Percentiles rank a stretch among this genome's conserved stretches.
These are phyloP conservation scores for Dioctria linearis DNA, from an alignment of 2,888 invertebrate genomes.

Conservation along the genomic window DNA sequence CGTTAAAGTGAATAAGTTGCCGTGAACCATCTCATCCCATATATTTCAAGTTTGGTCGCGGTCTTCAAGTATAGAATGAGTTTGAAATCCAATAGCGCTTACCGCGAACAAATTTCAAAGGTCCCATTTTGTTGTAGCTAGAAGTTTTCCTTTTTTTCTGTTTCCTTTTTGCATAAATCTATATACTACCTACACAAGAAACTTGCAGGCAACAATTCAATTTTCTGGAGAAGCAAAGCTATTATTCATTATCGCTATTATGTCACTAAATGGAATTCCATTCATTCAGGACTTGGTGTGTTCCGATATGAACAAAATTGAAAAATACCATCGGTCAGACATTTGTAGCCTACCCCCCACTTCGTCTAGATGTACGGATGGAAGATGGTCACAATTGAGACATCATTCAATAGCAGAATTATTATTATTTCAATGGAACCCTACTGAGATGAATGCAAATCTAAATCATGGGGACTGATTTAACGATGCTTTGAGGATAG, in stretches of 20 bases:
- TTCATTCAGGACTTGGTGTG: not conserved
- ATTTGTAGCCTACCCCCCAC: not conserved
- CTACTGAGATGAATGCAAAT: conserved; percentile 41
- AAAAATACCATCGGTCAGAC: conserved; percentile 14
- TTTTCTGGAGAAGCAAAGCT: not conserved
- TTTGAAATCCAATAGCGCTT: conserved; percentile 35
- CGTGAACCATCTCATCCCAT: not conserved
- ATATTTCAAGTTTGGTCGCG: conserved; percentile 3
- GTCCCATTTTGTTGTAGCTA: not conserved
- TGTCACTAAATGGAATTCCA: not conserved
- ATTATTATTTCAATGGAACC: conserved; percentile 17
- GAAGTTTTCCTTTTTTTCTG: not conserved
- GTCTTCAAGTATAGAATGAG: conserved; percentile 26
- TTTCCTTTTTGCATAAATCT: no score
- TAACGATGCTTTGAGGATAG: conserved; percentile 2
- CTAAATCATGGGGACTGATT: not conserved
- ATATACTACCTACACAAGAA: not conserved
- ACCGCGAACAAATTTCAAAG: not conserved
- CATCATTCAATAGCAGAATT: not conserved
- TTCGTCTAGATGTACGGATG: not conserved
- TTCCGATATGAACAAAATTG: not conserved
- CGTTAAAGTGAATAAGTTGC: conserved; percentile 36
- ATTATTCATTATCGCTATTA: not conserved
- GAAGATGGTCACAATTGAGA: conserved; percentile 15
- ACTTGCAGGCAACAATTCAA: not conserved